Percentiles rank a stretch among this genome's conserved stretches.
These are phyloP conservation scores for Borostomias antarcticus DNA, from an alignment of 2,797 vertebrate genomes.

Conservation along the genomic window DNA sequence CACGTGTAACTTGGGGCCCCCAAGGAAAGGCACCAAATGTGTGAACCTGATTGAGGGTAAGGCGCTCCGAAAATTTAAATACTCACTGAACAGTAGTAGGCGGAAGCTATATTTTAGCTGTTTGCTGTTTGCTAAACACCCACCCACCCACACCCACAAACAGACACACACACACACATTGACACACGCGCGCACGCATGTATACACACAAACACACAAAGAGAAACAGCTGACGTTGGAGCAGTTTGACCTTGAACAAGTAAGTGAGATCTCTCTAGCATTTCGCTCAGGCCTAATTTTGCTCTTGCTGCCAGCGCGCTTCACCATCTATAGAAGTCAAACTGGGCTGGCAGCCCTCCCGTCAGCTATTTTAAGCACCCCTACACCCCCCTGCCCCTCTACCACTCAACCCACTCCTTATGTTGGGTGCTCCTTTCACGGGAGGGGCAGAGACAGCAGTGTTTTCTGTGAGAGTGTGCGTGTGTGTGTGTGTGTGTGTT, in stretches of 20 bases:
- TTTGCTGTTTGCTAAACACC: neutral
- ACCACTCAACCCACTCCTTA: conserved; percentile 71
- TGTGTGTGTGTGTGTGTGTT: too few species aligned
- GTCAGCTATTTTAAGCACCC: conserved; percentile 91
- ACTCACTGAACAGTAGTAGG: neutral
- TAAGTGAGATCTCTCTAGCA: conserved; percentile 80
- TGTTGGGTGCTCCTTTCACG: conserved; percentile 76
- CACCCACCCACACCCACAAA: conserved; percentile 4
- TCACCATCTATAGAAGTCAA: conserved; percentile 99
- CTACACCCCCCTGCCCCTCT: conserved; percentile 59
- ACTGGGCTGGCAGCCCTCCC: conserved; percentile 80
- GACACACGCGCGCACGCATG: conserved; percentile 25
- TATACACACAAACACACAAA: conserved; percentile 39
- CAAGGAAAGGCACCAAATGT: conserved; percentile 5
- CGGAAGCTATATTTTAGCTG: neutral
- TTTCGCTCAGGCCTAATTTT: conserved; percentile 91
- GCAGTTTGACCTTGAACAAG: conserved; percentile 90
- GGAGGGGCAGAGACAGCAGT: conserved; percentile 64
- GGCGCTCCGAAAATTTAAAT: neutral
- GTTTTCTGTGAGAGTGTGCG: too few species aligned
- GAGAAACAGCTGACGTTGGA: conserved; percentile 84
- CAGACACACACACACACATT: conserved; percentile 1
- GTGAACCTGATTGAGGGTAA: neutral
- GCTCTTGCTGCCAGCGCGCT: conserved; percentile 82
- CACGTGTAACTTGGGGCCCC: neutral